phyloP scores from a whole-genome alignment of 1,140 invertebrate genomes.

The Hestina assimilis region DNA sequence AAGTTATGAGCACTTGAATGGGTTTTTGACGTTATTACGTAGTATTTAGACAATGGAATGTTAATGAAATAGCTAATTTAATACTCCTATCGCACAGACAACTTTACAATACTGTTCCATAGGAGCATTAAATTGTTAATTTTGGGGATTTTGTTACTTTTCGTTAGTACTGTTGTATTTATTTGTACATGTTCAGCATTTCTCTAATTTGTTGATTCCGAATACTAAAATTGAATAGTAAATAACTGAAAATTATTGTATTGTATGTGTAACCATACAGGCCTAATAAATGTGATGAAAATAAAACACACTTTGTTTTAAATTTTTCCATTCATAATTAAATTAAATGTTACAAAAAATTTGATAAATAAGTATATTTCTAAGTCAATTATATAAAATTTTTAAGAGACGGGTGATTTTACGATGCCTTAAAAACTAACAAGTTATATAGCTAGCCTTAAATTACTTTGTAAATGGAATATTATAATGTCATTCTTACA shows the following conservation, averaged over 20 bases:
- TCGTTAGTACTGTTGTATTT: too few species aligned
- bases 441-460: conserved; percentile 66
- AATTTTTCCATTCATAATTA: conserved; percentile 68
- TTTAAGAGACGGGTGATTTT: conserved; percentile 77
- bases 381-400: conserved; percentile 78
- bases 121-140: too few species aligned
- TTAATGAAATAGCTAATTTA: too few species aligned
- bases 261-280: conserved; percentile 11
- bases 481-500: conserved; percentile 50
- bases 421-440: conserved; percentile 66
- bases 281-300: conserved; percentile 57
- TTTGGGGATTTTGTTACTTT: too few species aligned
- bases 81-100: too few species aligned
- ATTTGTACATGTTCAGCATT: too few species aligned
- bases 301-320: conserved; percentile 43
- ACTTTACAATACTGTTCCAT: too few species aligned
- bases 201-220: too few species aligned
- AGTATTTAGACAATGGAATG: too few species aligned
- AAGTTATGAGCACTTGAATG: too few species aligned
- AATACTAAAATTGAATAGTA: too few species aligned
- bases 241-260: background rate
- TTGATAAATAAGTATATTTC: conserved; percentile 79
- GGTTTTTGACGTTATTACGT: too few species aligned
- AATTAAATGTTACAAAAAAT: conserved; percentile 69
- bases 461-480: conserved; percentile 75